phyloP scores from a whole-genome alignment of 2,888 invertebrate species.

The Spodoptera exigua region DNA sequence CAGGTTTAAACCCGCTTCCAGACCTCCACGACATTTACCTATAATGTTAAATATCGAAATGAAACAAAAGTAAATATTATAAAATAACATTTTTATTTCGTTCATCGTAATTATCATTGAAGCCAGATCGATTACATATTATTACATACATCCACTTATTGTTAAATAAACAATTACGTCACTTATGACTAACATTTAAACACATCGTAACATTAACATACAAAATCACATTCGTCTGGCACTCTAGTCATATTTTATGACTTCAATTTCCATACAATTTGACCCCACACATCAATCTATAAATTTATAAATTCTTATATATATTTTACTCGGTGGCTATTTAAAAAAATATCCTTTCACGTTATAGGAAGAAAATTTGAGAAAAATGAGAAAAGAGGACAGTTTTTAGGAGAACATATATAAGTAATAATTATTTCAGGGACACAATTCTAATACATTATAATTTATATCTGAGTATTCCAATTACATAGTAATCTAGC shows the following conservation, averaged over 20 bases:
- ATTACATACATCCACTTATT: constrained; percentile 79
- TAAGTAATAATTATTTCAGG: constrained; percentile 5
- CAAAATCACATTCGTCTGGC: constrained; percentile 86
- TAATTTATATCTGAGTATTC: constrained; percentile 18
- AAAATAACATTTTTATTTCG: constrained; percentile 87
- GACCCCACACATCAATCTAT: constrained; percentile 34
- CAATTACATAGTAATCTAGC: constrained; percentile 31
- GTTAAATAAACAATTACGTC: constrained; percentile 75
- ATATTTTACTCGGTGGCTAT: constrained; percentile 17
- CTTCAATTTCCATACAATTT: constrained; percentile 57
- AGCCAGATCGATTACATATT: constrained; percentile 81
- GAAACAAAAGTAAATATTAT: constrained; percentile 70
- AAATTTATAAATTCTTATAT: constrained; percentile 25
- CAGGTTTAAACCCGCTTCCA: too few relatives aligned
- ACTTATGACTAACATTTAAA: constrained; percentile 69
- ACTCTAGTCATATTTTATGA: constrained; percentile 74
- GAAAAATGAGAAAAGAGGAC: not conserved
- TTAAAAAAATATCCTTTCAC: constrained; percentile 49
- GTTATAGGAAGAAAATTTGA: constrained; percentile 7
- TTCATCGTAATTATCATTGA: constrained; percentile 78
- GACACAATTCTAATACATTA: constrained; percentile 2
- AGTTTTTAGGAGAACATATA: constrained; percentile 3
- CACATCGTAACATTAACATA: constrained; percentile 75
- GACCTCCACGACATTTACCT: too few relatives aligned
- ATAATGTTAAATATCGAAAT: constrained; percentile 30